These are phyloP conservation scores for Drosophila varians DNA, from an alignment of 1,140 invertebrate genomes.

Conservation along the genomic window DNA sequence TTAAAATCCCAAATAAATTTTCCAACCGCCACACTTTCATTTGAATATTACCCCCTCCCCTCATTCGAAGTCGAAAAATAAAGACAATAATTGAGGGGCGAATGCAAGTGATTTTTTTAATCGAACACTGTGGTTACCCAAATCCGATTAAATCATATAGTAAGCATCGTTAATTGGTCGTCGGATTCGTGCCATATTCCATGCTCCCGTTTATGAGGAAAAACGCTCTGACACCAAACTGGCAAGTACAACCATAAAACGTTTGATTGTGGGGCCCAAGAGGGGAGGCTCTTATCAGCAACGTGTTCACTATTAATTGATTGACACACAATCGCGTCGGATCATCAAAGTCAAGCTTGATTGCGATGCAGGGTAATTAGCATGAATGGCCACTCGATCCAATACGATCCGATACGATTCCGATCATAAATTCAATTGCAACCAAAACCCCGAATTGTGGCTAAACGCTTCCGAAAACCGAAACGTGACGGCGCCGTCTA, in stretches of 20 bases:
- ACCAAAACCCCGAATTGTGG: conserved; percentile 6
- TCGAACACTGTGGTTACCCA: conserved; percentile 16
- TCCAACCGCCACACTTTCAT: conserved; percentile 19
- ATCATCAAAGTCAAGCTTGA: conserved; percentile 56
- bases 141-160: conserved; percentile 29
- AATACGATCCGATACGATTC: conserved; percentile 3
- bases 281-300: conserved; percentile 51
- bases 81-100: conserved; percentile 7
- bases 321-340: conserved; percentile 57
- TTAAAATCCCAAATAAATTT: conserved; percentile 23
- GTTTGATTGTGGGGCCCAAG: conserved; percentile 8
- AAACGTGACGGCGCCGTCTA: not conserved
- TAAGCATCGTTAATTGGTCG: conserved; percentile 11
- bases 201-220: conserved; percentile 4
- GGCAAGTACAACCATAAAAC: conserved; percentile 6
- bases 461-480: not conserved
- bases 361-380: conserved; percentile 46
- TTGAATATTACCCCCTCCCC: conserved; percentile 11
- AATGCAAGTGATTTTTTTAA: conserved; percentile 44
- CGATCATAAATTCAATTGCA: conserved; percentile 29
- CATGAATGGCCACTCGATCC: conserved; percentile 38
- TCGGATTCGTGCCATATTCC: conserved; percentile 9
- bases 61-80: not conserved
- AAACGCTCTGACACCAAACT: not conserved
- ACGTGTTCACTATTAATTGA: conserved; percentile 60